phyloP scores from a whole-genome alignment of 92 coral and sea anemone species.

The Porites lobata region DNA sequence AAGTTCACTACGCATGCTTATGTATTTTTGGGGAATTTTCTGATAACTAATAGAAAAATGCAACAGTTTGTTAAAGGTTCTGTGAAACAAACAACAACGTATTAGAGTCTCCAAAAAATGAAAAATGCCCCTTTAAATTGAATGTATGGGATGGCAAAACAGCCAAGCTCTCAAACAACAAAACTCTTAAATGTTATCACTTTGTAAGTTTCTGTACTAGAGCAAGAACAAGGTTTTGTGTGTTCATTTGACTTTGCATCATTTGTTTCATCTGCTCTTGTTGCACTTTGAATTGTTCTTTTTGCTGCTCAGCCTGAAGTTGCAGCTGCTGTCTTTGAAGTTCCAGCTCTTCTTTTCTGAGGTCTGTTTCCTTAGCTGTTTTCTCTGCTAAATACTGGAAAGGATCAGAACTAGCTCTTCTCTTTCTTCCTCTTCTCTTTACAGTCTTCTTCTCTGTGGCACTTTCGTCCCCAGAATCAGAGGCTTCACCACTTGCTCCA shows the following conservation, averaged over 20 bases:
- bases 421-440: conserved; percentile 65
- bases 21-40: no score
- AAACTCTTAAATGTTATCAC: conserved; percentile 17
- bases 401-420: conserved; percentile 74
- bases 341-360: conserved; percentile 55
- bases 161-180: conserved; percentile 24
- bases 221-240: conserved; percentile 62
- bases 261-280: conserved; percentile 61
- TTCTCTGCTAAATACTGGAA: conserved; percentile 73
- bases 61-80: background rate
- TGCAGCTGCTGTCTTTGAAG: conserved; percentile 60
- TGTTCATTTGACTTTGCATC: conserved; percentile 55
- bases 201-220: conserved; percentile 59
- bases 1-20: no score
- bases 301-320: conserved; percentile 69
- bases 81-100: background rate
- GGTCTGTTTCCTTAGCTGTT: conserved; percentile 47
- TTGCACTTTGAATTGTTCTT: conserved; percentile 54
- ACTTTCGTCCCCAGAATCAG: conserved; percentile 67
- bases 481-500: conserved; percentile 55
- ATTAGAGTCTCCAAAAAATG: background rate
- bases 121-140: background rate
- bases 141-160: conserved; percentile 25
- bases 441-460: conserved; percentile 50
- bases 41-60: no score